Evolutionary conservation across 2,113 vertebrate species (phyloP).

Genomic region (Sorex araneus): DNA sequence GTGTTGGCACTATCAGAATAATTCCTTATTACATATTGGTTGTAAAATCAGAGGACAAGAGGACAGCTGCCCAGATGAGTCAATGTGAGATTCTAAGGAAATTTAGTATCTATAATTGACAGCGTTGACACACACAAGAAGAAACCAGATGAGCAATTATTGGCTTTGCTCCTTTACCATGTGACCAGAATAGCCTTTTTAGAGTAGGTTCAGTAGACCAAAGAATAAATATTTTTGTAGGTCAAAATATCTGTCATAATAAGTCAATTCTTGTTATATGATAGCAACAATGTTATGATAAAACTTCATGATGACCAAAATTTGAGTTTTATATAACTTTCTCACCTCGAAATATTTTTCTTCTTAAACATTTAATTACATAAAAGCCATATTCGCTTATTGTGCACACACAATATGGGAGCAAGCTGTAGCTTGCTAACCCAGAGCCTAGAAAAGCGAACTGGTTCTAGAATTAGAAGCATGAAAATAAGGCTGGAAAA

Average conservation of each 20-base stretch:
- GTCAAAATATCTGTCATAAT: background rate
- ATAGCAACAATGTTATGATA: background rate
- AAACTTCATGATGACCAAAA: background rate
- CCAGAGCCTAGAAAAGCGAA: too few species aligned
- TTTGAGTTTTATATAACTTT: background rate
- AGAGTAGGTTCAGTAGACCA: background rate
- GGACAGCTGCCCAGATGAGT: background rate
- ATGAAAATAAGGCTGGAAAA: background rate
- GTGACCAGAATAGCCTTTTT: background rate
- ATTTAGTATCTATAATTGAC: background rate
- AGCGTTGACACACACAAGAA: background rate
- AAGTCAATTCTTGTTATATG: background rate
- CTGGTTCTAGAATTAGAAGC: slow-evolving; percentile 2
- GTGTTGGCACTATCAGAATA: background rate
- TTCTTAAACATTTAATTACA: slow-evolving; percentile 4
- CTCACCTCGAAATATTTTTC: background rate
- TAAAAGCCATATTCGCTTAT: slow-evolving; percentile 2
- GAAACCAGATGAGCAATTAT: background rate
- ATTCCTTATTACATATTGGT: too few species aligned
- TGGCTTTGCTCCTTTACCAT: background rate
- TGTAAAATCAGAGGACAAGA: background rate
- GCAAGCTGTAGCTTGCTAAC: background rate
- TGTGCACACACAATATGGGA: background rate
- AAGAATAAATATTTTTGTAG: background rate
- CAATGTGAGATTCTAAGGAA: background rate